These are phyloP conservation scores for Cylindroiulus punctatus DNA, from an alignment of 2,888 invertebrate species.

Conservation along the genomic window DNA sequence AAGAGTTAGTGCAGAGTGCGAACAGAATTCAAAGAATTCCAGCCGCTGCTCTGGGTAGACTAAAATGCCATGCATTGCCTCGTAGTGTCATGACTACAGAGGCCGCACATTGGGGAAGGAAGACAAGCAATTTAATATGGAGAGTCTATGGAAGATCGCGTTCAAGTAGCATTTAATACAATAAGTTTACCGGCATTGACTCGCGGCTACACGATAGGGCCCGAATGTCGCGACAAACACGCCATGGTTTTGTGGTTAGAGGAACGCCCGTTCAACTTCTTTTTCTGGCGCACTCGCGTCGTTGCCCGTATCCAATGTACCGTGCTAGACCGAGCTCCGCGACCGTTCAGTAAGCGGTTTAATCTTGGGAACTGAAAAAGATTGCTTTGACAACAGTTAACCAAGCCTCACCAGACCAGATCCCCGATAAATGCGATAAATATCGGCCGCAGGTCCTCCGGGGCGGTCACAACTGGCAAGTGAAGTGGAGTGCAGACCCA, in stretches of 20 bases:
- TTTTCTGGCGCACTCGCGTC: not conserved
- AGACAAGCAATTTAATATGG: conserved; percentile 36
- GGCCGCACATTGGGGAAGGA: conserved; percentile 14
- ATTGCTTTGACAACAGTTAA: conserved; percentile 47
- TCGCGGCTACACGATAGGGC: conserved; percentile 43
- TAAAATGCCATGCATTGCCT: conserved; percentile 36
- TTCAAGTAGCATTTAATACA: conserved; percentile 40
- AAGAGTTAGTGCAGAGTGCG: not conserved
- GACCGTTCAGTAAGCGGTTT: conserved; percentile 26
- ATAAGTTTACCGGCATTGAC: conserved; percentile 25
- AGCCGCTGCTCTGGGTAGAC: conserved; percentile 24
- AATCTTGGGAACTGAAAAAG: conserved; percentile 48
- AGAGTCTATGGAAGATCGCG: conserved; percentile 27
- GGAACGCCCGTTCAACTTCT: not conserved
- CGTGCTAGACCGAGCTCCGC: conserved; percentile 22
- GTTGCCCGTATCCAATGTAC: conserved; percentile 15
- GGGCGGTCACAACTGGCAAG: not conserved
- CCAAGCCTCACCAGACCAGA: conserved; percentile 46
- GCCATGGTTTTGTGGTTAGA: not conserved
- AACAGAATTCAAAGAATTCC: conserved; percentile 28
- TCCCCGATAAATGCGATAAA: conserved; percentile 2
- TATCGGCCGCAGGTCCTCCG: not conserved
- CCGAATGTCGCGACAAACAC: conserved; percentile 30
- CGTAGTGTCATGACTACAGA: conserved; percentile 25
- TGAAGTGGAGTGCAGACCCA: not conserved